phyloP scores from a whole-genome alignment of 37 sponge, comb jelly and placozoan species.

The Cladorhizidae sp. region DNA sequence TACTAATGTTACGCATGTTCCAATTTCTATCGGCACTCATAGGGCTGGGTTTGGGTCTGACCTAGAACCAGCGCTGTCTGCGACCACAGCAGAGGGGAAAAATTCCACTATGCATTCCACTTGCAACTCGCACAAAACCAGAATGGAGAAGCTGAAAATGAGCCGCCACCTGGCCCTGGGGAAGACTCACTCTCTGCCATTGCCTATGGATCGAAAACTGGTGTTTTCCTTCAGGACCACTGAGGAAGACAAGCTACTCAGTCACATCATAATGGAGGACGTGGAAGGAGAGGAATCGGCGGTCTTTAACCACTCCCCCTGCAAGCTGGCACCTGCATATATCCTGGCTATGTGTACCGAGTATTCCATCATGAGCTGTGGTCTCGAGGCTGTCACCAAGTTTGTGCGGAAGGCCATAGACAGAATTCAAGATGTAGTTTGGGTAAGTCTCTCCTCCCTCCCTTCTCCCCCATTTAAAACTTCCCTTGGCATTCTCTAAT shows the following conservation, averaged over 20 bases:
- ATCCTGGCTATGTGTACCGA: conserved; percentile 62
- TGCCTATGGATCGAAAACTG: conserved; percentile 21
- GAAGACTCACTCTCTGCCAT: conserved; percentile 4
- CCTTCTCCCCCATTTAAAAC: too few species aligned
- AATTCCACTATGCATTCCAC: too few species aligned
- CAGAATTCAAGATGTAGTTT: conserved; percentile 49
- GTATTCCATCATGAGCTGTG: conserved; percentile 35
- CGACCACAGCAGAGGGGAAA: too few species aligned
- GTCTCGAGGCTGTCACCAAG: conserved; percentile 2
- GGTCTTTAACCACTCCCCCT: background rate
- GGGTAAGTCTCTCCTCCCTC: conserved; percentile 65
- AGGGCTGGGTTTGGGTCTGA: too few species aligned
- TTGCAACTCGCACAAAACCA: background rate
- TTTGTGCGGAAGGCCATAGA: conserved; percentile 45
- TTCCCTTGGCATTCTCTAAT: too few species aligned
- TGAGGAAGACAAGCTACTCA: conserved; percentile 44
- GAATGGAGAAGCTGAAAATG: background rate
- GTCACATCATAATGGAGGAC: background rate
- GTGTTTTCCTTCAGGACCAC: conserved; percentile 22
- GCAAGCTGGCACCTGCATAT: conserved; percentile 61
- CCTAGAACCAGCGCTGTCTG: too few species aligned
- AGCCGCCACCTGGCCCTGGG: background rate
- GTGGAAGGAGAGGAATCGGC: background rate
- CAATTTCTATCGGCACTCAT: too few species aligned
- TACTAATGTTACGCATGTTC: too few species aligned